Conservation (phyloP, 2,888 invertebrate species). For the Agrochola lychnidis region DNA sequence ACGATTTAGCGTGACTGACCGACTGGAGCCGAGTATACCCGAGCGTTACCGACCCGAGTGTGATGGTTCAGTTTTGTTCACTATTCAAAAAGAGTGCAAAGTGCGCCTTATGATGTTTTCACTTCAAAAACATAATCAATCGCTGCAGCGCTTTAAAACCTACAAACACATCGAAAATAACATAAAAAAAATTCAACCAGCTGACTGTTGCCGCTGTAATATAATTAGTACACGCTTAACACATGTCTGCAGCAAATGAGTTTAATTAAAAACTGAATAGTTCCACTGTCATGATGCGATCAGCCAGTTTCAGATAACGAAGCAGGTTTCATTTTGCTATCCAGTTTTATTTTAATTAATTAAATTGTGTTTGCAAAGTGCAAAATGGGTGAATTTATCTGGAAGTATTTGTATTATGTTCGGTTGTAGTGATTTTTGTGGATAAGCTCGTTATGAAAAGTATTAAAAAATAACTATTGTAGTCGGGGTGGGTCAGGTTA, state of each 20-base stretch:
- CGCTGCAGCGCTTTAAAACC: conserved; percentile 61
- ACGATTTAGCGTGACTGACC: too few species aligned
- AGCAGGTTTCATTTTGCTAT: conserved; percentile 60
- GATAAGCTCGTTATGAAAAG: background rate
- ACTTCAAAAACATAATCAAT: background rate
- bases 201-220: conserved; percentile 74
- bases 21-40: too few species aligned
- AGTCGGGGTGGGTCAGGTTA: too few species aligned
- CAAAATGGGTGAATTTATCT: conserved; percentile 19
- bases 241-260: conserved; percentile 77
- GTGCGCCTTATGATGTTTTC: too few species aligned
- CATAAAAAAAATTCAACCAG: conserved; percentile 74
- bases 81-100: too few species aligned
- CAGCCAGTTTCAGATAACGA: conserved; percentile 59
- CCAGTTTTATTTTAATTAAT: conserved; percentile 59
- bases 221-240: conserved; percentile 81
- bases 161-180: conserved; percentile 65
- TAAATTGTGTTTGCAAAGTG: conserved; percentile 30
- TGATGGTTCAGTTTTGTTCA: too few species aligned
- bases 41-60: too few species aligned
- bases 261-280: conserved; percentile 85
- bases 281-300: conserved; percentile 71
- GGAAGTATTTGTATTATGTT: conserved; percentile 1
- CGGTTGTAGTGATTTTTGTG: background rate
- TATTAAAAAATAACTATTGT: background rate